Evolutionary conservation across 2,113 vertebrate genomes (phyloP).

Genomic region (Xiphorhynchus elegans): DNA sequence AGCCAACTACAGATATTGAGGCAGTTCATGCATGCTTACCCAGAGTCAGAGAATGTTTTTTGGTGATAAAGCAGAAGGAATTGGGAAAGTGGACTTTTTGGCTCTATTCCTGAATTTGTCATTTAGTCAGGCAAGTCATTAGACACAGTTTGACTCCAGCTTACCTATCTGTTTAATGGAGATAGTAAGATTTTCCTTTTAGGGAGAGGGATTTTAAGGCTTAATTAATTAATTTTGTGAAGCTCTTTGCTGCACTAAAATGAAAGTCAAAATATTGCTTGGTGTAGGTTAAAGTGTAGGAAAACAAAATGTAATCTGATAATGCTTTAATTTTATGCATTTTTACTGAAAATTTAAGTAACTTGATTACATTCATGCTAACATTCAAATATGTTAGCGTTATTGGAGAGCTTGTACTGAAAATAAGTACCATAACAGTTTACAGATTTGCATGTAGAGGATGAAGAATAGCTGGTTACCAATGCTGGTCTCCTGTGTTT

Average conservation of each 20-base stretch:
- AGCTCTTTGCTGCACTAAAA: neutral
- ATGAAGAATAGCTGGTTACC: neutral
- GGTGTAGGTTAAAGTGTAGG: neutral
- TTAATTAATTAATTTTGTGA: constrained; percentile 40
- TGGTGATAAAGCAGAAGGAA: constrained; percentile 45
- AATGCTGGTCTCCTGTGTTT: neutral
- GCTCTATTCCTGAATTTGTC: constrained; percentile 43
- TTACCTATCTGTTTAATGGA: constrained; percentile 55
- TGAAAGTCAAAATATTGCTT: constrained; percentile 29
- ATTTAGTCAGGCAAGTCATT: constrained; percentile 27
- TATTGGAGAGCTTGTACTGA: neutral
- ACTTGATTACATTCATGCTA: constrained; percentile 8
- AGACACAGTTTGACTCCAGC: constrained; percentile 2
- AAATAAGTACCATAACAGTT: neutral
- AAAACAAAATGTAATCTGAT: constrained; percentile 11
- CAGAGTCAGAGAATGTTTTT: constrained; percentile 12
- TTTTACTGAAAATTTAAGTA: constrained; percentile 10
- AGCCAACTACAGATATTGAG: rapidly evolving
- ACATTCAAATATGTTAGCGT: neutral
- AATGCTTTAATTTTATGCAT: neutral
- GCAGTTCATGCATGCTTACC: neutral
- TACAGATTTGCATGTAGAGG: neutral
- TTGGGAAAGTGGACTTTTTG: constrained; percentile 26
- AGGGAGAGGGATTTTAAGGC: neutral
- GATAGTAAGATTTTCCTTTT: constrained; percentile 32